A percentile compares a stretch with the other conserved stretches of the same genome.
Conservation (phyloP, 2,888 invertebrate species). For the Sarcophaga variegata region DNA sequence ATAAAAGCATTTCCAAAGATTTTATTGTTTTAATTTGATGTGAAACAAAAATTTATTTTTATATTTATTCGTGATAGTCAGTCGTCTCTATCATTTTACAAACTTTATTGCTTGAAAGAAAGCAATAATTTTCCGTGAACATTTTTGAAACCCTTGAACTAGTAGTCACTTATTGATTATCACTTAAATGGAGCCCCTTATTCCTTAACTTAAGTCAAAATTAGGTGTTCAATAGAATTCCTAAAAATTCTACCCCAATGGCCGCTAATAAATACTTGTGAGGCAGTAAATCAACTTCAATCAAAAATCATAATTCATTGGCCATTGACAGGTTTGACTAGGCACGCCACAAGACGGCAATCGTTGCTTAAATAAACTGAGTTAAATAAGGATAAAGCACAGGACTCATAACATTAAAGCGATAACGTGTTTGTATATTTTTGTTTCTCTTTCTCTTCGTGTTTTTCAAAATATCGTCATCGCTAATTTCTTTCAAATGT, state of each 20-base stretch:
- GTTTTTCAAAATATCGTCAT: conserved; percentile 40
- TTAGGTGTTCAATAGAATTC: too few relatives aligned
- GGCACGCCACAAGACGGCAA: conserved; percentile 35
- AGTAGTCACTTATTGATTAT: too few relatives aligned
- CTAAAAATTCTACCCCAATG: conserved; percentile 56
- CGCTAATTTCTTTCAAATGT: conserved; percentile 66
- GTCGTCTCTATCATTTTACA: too few relatives aligned
- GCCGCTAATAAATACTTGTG: conserved; percentile 78
- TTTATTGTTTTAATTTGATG: too few relatives aligned
- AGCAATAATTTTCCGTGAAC: too few relatives aligned
- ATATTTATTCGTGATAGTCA: too few relatives aligned
- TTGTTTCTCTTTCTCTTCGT: neutral
- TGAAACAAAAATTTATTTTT: too few relatives aligned
- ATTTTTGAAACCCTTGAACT: too few relatives aligned
- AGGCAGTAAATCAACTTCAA: conserved; percentile 81
- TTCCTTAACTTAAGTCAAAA: too few relatives aligned
- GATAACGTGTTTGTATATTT: conserved; percentile 29
- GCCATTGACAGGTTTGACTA: conserved; percentile 48
- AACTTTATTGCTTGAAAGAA: too few relatives aligned
- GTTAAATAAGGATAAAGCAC: conserved; percentile 44
- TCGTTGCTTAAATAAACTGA: neutral
- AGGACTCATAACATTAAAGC: conserved; percentile 12
- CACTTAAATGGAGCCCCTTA: too few relatives aligned
- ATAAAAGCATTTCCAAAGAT: too few relatives aligned
- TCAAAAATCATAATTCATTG: conserved; percentile 81